Base-by-base conservation (phyloP, 2,797 vertebrate species). In the Fistularia tabacaria region DNA sequence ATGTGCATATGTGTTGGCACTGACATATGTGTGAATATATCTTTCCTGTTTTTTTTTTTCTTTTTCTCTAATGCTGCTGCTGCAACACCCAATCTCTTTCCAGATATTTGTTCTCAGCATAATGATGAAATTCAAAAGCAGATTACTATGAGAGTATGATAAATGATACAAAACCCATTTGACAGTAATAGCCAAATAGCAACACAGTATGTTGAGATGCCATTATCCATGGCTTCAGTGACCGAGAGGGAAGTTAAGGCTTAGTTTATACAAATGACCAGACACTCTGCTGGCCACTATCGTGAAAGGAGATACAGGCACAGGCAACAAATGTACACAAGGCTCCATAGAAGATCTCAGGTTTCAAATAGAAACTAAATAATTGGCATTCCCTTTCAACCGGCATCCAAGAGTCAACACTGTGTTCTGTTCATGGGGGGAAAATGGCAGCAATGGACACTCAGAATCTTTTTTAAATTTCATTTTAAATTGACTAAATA, bases 1-100 rank as follows among this genome's bases (percentile, higher is more conserved):
- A n/a, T n/a, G n/a, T n/a, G n/a, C n/a, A n/a, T n/a, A n/a, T n/a
- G n/a, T n/a, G n/a, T n/a, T n/a, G n/a, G n/a, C n/a, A n/a, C n/a
- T n/a, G n/a, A n/a, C n/a, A n/a, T n/a, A n/a, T n/a, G n/a, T n/a
- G n/a, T n/a, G n/a, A n/a, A n/a, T n/a, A n/a, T n/a, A n/a, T n/a
- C n/a, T n/a, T n/a, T n/a, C n/a, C n/a, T n/a, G n/a, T n/a, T n/a
- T n/a, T n/a, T n/a, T n/a, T n/a, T n/a, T n/a, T n/a, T n/a, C n/a
- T n/a, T n/a, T n/a, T n/a, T n/a, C n/a, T n/a, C n/a, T n/a, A n/a
- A n/a, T n/a, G n/a, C n/a, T n/a, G n/a, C n/a, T n/a, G n/a, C n/a
- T n/a, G n/a, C n/a, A n/a, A n/a, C n/a, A 91, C 90, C 84, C 87
- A 82, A 54, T 90, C 79, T 71, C 88, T 89, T 70, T 90, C 90